These are phyloP conservation scores for Thamnophis sirtalis DNA, from an alignment of 2,113 vertebrate genomes.

Conservation along the genomic window DNA sequence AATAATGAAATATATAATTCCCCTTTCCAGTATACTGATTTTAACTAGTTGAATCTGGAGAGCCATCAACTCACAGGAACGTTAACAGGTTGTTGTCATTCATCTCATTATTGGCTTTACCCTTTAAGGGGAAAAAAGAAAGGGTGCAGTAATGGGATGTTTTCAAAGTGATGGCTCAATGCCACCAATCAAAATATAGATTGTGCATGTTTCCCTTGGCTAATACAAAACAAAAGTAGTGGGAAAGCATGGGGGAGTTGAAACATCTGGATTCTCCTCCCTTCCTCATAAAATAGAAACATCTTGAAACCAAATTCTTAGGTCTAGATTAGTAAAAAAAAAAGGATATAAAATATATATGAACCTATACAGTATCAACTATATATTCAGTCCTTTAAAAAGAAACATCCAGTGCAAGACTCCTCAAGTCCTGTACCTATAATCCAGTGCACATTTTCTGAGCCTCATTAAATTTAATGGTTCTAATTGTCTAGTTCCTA, in stretches of 20 bases:
- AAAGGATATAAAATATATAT: background rate
- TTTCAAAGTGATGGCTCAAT: background rate
- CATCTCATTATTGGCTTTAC: background rate
- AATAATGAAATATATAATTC: background rate
- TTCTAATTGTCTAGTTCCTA: background rate
- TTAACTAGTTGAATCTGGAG: background rate
- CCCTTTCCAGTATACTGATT: background rate
- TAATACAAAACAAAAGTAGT: background rate
- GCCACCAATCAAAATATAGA: background rate
- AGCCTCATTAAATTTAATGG: background rate
- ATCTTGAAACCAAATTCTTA: background rate
- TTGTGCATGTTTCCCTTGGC: background rate
- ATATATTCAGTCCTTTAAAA: background rate
- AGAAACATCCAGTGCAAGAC: background rate
- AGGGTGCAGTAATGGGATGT: background rate
- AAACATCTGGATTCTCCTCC: background rate
- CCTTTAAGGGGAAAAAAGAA: background rate
- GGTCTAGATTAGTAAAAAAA: background rate
- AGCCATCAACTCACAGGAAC: background rate
- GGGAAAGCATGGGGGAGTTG: background rate
- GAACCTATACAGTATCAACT: background rate
- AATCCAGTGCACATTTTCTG: background rate
- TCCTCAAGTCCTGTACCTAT: background rate
- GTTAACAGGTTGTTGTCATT: background rate
- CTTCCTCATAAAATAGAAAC: background rate